Conservation (phyloP, 2,113 vertebrate species). For the Paramormyrops kingsleyae region DNA sequence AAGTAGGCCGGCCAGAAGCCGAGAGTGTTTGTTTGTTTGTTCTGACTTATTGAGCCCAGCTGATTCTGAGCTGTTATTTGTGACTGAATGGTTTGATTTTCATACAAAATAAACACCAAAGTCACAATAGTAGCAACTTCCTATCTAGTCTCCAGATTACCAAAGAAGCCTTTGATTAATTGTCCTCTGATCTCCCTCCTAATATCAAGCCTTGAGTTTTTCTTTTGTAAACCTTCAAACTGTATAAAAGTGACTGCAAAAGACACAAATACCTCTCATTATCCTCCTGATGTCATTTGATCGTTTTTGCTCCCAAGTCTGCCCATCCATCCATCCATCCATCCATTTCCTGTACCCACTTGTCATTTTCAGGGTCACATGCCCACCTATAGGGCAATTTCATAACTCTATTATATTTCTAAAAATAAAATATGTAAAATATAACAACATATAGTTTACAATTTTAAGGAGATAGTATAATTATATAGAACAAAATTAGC, state of each 20-base stretch:
- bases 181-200: background rate
- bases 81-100: background rate
- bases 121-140: background rate
- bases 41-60: background rate
- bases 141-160: background rate
- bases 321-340: background rate
- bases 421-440: background rate
- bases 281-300: background rate
- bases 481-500: background rate
- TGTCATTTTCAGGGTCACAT: background rate
- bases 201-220: background rate
- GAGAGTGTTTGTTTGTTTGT: background rate
- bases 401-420: background rate
- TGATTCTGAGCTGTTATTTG: background rate
- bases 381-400: background rate
- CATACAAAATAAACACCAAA: background rate
- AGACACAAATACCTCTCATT: background rate
- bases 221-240: background rate
- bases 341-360: background rate
- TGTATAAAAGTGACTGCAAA: background rate
- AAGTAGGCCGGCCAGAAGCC: background rate
- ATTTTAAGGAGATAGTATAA: background rate
- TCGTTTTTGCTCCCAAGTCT: background rate
- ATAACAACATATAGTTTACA: background rate
- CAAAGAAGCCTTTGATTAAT: background rate